Percentiles rank a stretch among this genome's conserved stretches.
These are phyloP conservation scores for Pipa parva DNA, from an alignment of 2,113 vertebrate species.

Conservation along the genomic window DNA sequence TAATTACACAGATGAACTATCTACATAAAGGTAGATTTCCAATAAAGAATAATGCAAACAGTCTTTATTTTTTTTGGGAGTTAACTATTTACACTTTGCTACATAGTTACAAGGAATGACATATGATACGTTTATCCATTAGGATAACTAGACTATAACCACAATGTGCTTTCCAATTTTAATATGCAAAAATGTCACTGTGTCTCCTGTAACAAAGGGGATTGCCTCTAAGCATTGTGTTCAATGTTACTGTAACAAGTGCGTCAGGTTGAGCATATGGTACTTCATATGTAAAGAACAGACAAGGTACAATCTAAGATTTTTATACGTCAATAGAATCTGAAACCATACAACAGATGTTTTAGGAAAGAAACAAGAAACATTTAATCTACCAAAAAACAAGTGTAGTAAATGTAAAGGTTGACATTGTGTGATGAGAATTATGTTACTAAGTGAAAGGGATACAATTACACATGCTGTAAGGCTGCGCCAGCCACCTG, in stretches of 20 bases:
- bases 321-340: slow-evolving; percentile 33
- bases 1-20: too few species aligned
- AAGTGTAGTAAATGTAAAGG: slow-evolving; percentile 29
- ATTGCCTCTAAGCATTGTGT: neutral
- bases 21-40: too few species aligned
- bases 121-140: slow-evolving; percentile 72
- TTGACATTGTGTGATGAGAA: slow-evolving; percentile 31
- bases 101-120: slow-evolving; percentile 60
- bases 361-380: slow-evolving; percentile 33
- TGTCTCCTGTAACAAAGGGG: too few species aligned
- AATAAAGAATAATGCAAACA: too few species aligned
- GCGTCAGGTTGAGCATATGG: slow-evolving; percentile 23
- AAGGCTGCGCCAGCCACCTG: slow-evolving; percentile 35
- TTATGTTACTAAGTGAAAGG: slow-evolving; percentile 34
- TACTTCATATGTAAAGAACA: slow-evolving; percentile 25
- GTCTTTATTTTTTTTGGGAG: too few species aligned
- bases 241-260: neutral
- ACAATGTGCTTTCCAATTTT: too few species aligned
- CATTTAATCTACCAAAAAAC: slow-evolving; percentile 30
- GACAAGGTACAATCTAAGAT: slow-evolving; percentile 9
- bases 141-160: slow-evolving; percentile 94
- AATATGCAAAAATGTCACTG: too few species aligned
- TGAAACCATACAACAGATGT: slow-evolving; percentile 36
- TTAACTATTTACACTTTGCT: too few species aligned
- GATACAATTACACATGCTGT: slow-evolving; percentile 31